Conservation (phyloP, 2,797 vertebrate species). For the Enteromius treurensis region DNA sequence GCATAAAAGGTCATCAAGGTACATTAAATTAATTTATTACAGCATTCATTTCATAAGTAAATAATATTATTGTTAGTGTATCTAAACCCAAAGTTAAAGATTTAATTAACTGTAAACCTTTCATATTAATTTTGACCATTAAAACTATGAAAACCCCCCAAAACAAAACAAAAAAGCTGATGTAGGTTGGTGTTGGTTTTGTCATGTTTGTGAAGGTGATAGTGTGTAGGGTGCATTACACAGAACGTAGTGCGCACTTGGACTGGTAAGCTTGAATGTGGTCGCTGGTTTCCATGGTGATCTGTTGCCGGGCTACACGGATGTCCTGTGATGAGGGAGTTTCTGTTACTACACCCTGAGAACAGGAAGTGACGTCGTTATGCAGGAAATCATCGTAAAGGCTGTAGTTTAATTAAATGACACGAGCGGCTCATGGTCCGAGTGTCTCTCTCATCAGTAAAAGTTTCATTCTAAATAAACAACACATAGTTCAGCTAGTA, state of each 20-base stretch:
- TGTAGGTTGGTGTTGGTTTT: neutral
- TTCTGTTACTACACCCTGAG: conserved; percentile 93
- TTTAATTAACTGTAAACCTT: no score
- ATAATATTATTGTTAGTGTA: no score
- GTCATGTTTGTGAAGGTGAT: neutral
- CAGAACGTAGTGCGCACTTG: conserved; percentile 82
- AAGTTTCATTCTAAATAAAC: no score
- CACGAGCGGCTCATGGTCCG: no score
- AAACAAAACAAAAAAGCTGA: no score
- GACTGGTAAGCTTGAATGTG: conserved; percentile 93
- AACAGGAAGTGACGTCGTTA: conserved; percentile 22
- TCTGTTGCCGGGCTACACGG: conserved; percentile 93
- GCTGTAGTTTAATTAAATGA: neutral
- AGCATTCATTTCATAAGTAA: neutral
- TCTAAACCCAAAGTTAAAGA: no score
- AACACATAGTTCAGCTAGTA: no score
- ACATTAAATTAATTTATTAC: neutral
- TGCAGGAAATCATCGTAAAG: neutral
- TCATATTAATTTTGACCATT: no score
- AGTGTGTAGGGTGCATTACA: neutral
- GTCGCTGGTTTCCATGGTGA: conserved; percentile 92
- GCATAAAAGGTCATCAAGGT: neutral
- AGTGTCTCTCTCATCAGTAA: neutral
- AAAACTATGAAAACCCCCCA: no score
- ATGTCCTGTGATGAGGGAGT: conserved; percentile 93